A percentile compares a stretch with the other conserved stretches of the same genome.
phyloP scores from a whole-genome alignment of 2,888 invertebrate genomes.

The Onchidella celtica region DNA sequence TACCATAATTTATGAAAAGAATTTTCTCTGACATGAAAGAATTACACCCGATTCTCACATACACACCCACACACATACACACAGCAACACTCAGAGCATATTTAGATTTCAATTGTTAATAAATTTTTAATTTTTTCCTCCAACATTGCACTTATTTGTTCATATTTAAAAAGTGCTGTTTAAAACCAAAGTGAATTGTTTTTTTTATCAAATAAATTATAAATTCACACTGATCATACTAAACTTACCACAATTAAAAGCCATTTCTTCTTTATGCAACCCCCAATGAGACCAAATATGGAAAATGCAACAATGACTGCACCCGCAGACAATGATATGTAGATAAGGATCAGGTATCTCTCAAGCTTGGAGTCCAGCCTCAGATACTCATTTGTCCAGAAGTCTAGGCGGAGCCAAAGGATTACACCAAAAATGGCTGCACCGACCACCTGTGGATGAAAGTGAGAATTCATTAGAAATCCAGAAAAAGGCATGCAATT shows the following conservation, averaged over 20 bases:
- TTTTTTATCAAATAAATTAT: too few species aligned
- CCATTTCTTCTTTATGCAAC: conserved; percentile 62
- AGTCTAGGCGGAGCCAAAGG: conserved; percentile 72
- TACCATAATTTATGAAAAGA: too few species aligned
- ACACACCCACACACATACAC: too few species aligned
- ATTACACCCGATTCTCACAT: too few species aligned
- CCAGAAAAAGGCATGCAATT: conserved; percentile 6
- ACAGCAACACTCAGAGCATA: too few species aligned
- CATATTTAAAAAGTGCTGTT: too few species aligned
- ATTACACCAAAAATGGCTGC: conserved; percentile 69
- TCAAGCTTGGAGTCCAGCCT: conserved; percentile 62
- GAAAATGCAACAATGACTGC: conserved; percentile 64
- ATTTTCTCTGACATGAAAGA: too few species aligned
- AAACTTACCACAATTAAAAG: conserved; percentile 68
- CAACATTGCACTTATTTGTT: too few species aligned
- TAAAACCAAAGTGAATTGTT: too few species aligned
- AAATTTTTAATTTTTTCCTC: too few species aligned
- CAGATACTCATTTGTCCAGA: conserved; percentile 71
- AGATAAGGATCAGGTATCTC: conserved; percentile 65
- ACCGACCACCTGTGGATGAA: conserved; percentile 64
- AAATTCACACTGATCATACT: too few species aligned
- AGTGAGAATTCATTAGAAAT: not conserved
- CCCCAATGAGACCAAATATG: conserved; percentile 70
- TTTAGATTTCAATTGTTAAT: too few species aligned
- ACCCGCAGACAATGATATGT: conserved; percentile 68